Evolutionary conservation across 2,113 vertebrate species (phyloP), one percentile per base, ranked within the genome.

Genomic region (Nothoprocta perdicaria): DNA sequence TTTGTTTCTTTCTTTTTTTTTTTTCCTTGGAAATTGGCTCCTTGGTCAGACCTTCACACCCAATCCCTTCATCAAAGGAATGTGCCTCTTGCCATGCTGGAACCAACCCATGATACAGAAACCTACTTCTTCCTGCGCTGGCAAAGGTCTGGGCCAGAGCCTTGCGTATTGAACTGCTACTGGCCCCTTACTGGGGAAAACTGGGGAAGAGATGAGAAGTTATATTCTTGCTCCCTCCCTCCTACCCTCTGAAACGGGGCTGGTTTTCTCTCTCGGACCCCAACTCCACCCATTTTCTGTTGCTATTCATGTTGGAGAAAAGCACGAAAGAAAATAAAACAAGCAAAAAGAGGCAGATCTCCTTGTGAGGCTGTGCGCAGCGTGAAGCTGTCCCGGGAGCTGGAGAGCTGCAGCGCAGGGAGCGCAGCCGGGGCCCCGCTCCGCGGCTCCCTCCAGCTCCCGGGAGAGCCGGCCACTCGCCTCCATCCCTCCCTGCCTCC

Each of bases 1-100:
- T 78, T 58, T 40, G 69, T 63, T 91, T 88, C 68, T 76, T 58
- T 27, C 41, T 31, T 23, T n/a, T 43, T 72, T 68, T 50, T 46
- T 16, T 4, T 7, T 35, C 23, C 19, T 7, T 0, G 27, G 17
- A 75, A 60, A 18, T 8, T n/a, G 40, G 14, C n/a, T 41, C 17
- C 8, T 19, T 27, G 16, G 14, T 35, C 63, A 69, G n/a, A n/a
- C 43, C 29, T 89, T 66, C 61, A 80, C 57, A 60, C 29, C 41
- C 22, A 2, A 8, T 61, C 38, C 75, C 46, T 61, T n/a, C 13
- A 78, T 48, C n/a, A 81, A 61, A 80, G 23, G 14, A 45, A 60
- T 31, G 41, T 26, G 58, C 24, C 61, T 57, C 55, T 78, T 38
- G 62, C 67, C 2, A 8, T 23, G 43, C 46, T 66, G 80, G 38